Conservation (phyloP, 2,113 vertebrate genomes). For the Bolborhynchus lineola region DNA sequence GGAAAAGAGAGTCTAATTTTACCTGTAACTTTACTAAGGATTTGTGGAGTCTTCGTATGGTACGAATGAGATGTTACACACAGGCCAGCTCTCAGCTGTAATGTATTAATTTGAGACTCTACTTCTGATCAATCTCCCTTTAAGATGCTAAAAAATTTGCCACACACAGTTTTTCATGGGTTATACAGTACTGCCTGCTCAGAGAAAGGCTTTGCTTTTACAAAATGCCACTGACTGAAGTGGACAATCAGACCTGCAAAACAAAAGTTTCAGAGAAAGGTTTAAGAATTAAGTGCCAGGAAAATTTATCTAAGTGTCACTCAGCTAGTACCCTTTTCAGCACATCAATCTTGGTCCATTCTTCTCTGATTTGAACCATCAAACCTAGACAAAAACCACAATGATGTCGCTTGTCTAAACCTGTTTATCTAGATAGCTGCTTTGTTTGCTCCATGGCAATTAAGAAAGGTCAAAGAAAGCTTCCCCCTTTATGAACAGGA, state of each 20-base stretch:
- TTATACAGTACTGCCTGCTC: neutral
- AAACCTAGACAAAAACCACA: neutral
- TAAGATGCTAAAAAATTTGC: neutral
- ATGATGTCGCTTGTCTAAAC: neutral
- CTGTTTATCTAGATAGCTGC: neutral
- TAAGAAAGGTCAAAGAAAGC: neutral
- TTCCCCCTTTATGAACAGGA: accelerated
- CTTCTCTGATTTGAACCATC: neutral
- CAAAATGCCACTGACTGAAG: neutral
- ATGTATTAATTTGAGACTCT: neutral
- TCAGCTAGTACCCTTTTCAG: neutral
- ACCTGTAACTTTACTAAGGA: neutral
- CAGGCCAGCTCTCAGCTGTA: neutral
- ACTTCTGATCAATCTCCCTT: neutral
- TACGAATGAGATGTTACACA: neutral
- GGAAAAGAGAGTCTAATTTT: neutral
- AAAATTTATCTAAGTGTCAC: neutral
- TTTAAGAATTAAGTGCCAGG: neutral
- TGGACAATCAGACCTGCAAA: neutral
- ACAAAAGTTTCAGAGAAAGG: neutral
- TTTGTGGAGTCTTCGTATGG: neutral
- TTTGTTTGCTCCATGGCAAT: neutral
- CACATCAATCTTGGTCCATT: neutral
- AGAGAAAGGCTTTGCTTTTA: neutral
- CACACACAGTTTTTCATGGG: neutral